Evolutionary conservation across 64 coral and sea anemone genomes (phyloP), one percentile per base, ranked within the genome.

Genomic region (Porites australiensis): DNA sequence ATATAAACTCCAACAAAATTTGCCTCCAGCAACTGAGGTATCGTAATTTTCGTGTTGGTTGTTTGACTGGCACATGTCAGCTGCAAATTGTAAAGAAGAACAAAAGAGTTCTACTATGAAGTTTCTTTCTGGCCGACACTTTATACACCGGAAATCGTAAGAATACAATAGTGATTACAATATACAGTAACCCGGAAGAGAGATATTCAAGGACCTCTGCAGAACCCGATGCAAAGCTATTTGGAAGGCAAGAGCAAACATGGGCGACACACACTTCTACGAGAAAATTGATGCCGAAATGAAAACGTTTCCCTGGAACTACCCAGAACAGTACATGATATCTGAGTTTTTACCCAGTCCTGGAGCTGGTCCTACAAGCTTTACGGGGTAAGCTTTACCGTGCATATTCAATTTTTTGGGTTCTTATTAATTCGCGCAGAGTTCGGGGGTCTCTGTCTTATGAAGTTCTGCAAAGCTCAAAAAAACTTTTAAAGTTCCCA

Each of bases 21-120:
- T 21, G 45, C 43, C 81, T 44, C 63, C 45, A 84, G 81, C 75
- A 3, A 23, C 50, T 51, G 13, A 19, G 6, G 6, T 48, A 50
- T 48, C 51, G 3, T 50, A 63, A 68, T 68, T 84, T 84, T 84
- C 81, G 18, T 84, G 81, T 84, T 84, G 2, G 81, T 3, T 18
- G 22, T 84, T 84, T 84, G 81, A 84, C 46, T 84, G 81, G 81
- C 81, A 84, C 2, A 20, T 84, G 81, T 84, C 81, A 84, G 61
- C 6, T n/a, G 44, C 13, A 68, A 84, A 68, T 48, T 8, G 69
- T 45, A 84, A 68, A 51, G 46, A 47, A 50, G 13, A 6, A 52
- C 81, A 84, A 84, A 67, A 65, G 18, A 27, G 44, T 9, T 66
- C 50, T 68, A 68, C 63, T 50, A 84, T 21, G 0, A 14, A 68